Evolutionary conservation across 2,888 invertebrate genomes (phyloP).

Genomic region (Atrina japonica): DNA sequence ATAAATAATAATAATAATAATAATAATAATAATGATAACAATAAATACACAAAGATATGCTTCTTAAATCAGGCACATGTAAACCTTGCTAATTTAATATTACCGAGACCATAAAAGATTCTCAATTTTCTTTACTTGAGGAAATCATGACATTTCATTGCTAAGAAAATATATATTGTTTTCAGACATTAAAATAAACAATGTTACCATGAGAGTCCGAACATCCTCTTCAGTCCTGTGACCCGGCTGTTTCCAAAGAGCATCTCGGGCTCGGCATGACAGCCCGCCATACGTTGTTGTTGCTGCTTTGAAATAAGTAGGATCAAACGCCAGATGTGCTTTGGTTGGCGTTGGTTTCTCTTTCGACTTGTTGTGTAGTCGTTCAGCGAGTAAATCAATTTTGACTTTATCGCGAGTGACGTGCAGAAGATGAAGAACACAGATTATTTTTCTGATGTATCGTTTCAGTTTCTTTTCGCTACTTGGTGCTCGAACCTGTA

Average conservation of each 20-base stretch:
- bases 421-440: conserved; percentile 25
- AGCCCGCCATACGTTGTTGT: conserved; percentile 55
- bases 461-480: conserved; percentile 4
- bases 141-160: too few relatives aligned
- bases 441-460: conserved; percentile 27
- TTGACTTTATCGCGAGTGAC: conserved; percentile 23
- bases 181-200: too few relatives aligned
- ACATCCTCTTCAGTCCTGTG: conserved; percentile 60
- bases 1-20: too few relatives aligned
- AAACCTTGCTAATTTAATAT: too few relatives aligned
- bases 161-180: too few relatives aligned
- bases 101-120: too few relatives aligned
- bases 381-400: conserved; percentile 21
- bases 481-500: too few relatives aligned
- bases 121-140: too few relatives aligned
- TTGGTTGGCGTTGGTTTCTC: not conserved
- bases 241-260: conserved; percentile 54
- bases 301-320: conserved; percentile 52
- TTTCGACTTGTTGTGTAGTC: conserved; percentile 1
- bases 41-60: too few relatives aligned
- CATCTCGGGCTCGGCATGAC: conserved; percentile 47
- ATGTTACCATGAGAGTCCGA: conserved; percentile 54
- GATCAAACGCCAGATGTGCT: conserved; percentile 58
- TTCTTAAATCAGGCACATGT: too few relatives aligned
- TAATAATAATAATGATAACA: too few relatives aligned